Base-by-base conservation (phyloP, 2,797 vertebrate genomes). In the Tiaroga cobitis region DNA sequence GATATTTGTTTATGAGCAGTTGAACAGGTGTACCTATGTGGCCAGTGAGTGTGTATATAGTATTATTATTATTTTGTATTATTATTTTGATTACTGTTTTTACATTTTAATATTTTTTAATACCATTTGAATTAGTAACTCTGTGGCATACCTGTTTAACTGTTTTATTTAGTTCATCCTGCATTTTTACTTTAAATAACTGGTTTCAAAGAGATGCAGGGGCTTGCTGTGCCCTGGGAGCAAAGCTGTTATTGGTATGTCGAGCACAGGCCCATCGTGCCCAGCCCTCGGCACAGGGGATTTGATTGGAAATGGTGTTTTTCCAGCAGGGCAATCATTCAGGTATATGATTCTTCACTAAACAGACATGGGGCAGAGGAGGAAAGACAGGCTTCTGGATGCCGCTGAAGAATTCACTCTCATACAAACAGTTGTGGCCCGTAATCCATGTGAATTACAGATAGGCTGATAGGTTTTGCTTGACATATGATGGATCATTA, bases 401-500 rank as follows among this genome's bases (percentile, higher is more conserved):
- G 80, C 49, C 61, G 65, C 83, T 49, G 51, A 39, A 74, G 78
- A 63, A 70, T 43, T 83, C 61, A 2, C 34, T 56, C 11, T 24
- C 65, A 69, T 61, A 5, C 37, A 69, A 84, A 84, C 74, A 59
- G 63, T 79, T 78, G 19, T 80, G 83, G 46, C 51, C 68, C 18
- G 46, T 63, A 74, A 34, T 26, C 68, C 34, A 51, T 56, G 81
- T 63, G 41, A 67, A 85, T 72, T 72, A 59, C 73, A 59, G 29
- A 37, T 73, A 86, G 68, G 81, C 65, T 82, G n/a, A n/a, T n/a
- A 18, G 39, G 43, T 73, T 65, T 69, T 72, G 32, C 54, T 67
- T 85, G 85, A 86, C 85, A 88, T 80, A 34, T 81, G 88, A 89
- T 87, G 80, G 88, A 87, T 90, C 67, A 43, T 70, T 21, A 69